Evolutionary conservation across 2,113 vertebrate species (phyloP).

Genomic region (Todiramphus saurophagus): DNA sequence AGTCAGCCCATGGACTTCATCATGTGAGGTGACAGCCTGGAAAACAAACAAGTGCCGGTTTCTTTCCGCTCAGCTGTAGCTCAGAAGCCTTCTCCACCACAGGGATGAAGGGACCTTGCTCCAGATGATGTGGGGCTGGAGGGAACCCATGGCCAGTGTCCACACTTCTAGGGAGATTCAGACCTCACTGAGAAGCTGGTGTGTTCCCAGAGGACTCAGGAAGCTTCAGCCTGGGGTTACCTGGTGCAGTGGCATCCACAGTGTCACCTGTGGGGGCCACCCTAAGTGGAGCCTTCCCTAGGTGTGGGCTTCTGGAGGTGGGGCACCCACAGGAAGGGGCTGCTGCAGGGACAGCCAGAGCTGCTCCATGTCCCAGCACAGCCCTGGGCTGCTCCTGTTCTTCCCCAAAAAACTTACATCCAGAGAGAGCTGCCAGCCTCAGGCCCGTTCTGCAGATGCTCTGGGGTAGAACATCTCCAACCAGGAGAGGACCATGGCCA

Average conservation of each 20-base stretch:
- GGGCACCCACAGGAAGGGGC: background rate
- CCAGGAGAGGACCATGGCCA: rapidly evolving
- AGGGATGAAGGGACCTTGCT: background rate
- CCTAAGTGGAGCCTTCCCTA: background rate
- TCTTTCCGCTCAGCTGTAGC: rapidly evolving
- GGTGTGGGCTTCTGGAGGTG: rapidly evolving
- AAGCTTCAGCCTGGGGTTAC: background rate
- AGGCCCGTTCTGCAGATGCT: rapidly evolving
- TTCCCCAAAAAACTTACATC: background rate
- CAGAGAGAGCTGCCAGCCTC: background rate
- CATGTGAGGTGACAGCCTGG: background rate
- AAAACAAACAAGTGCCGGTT: background rate
- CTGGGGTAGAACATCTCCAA: background rate
- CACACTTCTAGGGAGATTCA: background rate
- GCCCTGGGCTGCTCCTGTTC: background rate
- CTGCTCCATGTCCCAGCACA: background rate
- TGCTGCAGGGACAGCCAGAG: background rate
- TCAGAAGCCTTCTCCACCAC: background rate
- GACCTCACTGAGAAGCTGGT: background rate
- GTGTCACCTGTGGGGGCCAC: background rate
- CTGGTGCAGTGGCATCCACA: background rate
- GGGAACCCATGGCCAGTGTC: rapidly evolving
- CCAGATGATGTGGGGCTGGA: rapidly evolving
- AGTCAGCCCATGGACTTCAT: background rate
- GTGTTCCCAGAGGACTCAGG: background rate